phyloP scores from a whole-genome alignment of 1,140 invertebrate species.

The Heliconius himera region DNA sequence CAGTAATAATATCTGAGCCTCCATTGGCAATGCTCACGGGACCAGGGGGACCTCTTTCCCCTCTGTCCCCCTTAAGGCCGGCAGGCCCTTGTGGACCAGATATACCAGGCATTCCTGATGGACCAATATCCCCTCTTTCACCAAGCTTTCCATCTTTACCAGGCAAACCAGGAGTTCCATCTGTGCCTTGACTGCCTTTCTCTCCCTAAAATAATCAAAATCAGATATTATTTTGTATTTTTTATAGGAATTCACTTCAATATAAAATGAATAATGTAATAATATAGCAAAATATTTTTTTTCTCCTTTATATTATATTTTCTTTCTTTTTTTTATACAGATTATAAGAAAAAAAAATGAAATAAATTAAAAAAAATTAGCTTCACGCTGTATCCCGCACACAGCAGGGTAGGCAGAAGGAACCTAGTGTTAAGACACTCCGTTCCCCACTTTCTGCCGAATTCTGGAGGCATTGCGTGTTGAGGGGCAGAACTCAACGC shows the following conservation, averaged over 20 bases:
- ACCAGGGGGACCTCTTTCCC: slow-evolving; percentile 87
- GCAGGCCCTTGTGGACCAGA: slow-evolving; percentile 84
- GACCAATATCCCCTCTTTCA: slow-evolving; percentile 85
- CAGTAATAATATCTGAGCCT: slow-evolving; percentile 82
- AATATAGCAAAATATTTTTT: too few relatives aligned
- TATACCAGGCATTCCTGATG: slow-evolving; percentile 84
- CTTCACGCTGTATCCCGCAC: too few relatives aligned
- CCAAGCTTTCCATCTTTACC: slow-evolving; percentile 79
- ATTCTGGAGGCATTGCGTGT: too few relatives aligned
- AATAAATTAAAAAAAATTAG: too few relatives aligned
- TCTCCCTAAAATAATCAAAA: slow-evolving; percentile 67
- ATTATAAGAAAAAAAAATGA: too few relatives aligned
- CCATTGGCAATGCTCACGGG: slow-evolving; percentile 80
- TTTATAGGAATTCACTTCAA: not conserved
- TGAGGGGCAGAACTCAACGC: too few relatives aligned
- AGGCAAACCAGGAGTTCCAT: slow-evolving; percentile 84
- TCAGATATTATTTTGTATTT: not conserved
- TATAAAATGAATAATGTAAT: too few relatives aligned
- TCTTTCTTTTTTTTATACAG: too few relatives aligned
- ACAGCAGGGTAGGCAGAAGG: too few relatives aligned
- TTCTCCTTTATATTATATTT: too few relatives aligned
- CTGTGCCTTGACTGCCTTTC: slow-evolving; percentile 83
- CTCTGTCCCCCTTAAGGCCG: slow-evolving; percentile 86
- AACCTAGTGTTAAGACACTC: too few relatives aligned
- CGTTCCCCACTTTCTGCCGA: too few relatives aligned